These are phyloP conservation scores for Ailuropoda melanoleuca DNA, from an alignment of 2,113 vertebrate genomes.

Conservation along the genomic window DNA sequence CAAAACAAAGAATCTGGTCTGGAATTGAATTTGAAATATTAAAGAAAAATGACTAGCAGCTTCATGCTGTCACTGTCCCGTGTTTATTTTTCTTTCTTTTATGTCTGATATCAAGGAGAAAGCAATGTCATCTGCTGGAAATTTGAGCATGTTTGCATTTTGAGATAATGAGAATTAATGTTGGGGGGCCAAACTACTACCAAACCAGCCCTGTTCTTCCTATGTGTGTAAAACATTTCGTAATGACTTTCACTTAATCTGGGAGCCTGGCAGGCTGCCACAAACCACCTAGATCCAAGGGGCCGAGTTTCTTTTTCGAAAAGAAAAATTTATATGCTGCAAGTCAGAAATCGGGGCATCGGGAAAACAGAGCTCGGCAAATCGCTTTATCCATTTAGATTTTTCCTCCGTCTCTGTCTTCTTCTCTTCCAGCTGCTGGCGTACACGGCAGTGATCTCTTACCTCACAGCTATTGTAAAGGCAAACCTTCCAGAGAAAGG, in stretches of 20 bases:
- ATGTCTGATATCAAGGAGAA: constrained; percentile 87
- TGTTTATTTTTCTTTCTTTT: constrained; percentile 89
- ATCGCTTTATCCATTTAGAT: background rate
- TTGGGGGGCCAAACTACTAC: constrained; percentile 83
- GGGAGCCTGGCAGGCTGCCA: constrained; percentile 80
- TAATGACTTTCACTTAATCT: constrained; percentile 87
- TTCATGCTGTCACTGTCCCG: constrained; percentile 83
- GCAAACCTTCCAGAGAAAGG: background rate
- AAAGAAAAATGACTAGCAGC: constrained; percentile 86
- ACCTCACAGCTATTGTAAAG: background rate
- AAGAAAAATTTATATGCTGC: constrained; percentile 34
- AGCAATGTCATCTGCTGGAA: constrained; percentile 87
- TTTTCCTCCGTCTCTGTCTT: background rate
- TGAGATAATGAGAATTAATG: constrained; percentile 90
- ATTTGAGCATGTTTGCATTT: constrained; percentile 86
- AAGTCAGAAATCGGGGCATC: constrained; percentile 40
- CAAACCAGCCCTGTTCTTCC: constrained; percentile 79
- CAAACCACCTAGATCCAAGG: constrained; percentile 77
- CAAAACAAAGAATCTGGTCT: constrained; percentile 82
- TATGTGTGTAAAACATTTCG: constrained; percentile 85
- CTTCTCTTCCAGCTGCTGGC: background rate
- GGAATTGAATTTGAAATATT: constrained; percentile 84
- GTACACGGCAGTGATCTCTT: background rate
- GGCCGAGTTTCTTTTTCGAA: constrained; percentile 65
- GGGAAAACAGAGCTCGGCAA: constrained; percentile 19